Base-by-base conservation (phyloP, 2,113 vertebrate genomes). In the Alligator mississippiensis region DNA sequence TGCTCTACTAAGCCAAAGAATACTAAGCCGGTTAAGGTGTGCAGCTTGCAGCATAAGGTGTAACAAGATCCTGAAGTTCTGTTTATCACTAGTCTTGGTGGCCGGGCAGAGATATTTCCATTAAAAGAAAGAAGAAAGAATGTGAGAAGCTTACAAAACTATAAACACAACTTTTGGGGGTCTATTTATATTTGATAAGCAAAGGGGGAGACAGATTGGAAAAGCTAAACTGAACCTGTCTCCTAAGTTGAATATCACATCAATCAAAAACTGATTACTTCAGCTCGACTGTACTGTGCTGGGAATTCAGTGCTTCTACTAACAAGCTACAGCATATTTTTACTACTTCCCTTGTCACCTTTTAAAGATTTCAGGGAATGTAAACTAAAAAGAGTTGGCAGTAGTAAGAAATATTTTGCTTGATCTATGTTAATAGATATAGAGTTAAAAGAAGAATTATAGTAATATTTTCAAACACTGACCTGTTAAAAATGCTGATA, bases 361-460 rank as follows among this genome's bases (percentile, higher is more conserved):
- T 22, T 59, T 87, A 58, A 78, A 84, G n/a, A 24, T 78, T 3
- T 54, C 4, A 90, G 27, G 47, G 3, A 6, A 18, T 72, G 30
- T 85, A 88, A 60, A n/a, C 57, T 58, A 75, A 62, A 80, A 64
- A 91, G 88, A 87, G 75, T 57, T 25, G 78, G 11, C 5, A 85
- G 3, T 28, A 77, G 0, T 15, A 80, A 28, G n/a, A 19, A 2
- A 1, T 82, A 77, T 86, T 80, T 91, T 15, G 82, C 12, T 82
- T 54, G 1, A 30, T 86, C 64, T 30, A 38, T 4, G 78, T 1
- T 82, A 77, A 10, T 22, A 85, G 38, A 61, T 15, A 58, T 38
- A 77, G 61, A 84, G 7, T 30, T 82, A 13, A 0, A 14, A 6
- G 74, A 90, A 78, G 27, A 91, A 81, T 81, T 87, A 24, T 7